phyloP scores from a whole-genome alignment of 2,113 vertebrate genomes.

The Platichthys stellatus region DNA sequence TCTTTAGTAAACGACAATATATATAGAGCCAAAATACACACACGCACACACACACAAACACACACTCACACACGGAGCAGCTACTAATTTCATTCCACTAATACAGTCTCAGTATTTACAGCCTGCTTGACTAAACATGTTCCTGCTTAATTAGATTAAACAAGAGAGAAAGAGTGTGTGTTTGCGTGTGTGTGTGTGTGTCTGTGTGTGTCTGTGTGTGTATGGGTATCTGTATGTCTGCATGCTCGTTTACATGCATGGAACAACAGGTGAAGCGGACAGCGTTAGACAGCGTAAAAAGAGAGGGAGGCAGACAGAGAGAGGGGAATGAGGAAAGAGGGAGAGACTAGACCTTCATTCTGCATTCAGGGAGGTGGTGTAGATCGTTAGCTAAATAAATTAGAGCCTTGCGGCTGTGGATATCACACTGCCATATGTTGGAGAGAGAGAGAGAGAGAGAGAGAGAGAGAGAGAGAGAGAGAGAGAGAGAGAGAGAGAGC shows the following conservation, averaged over 20 bases:
- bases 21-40: constrained; percentile 6
- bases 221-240: not conserved
- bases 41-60: not conserved
- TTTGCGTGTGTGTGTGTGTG: constrained; percentile 24
- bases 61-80: constrained; percentile 18
- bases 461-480: not conserved
- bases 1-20: constrained; percentile 12
- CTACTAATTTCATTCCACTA: constrained; percentile 66
- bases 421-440: constrained; percentile 79
- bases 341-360: constrained; percentile 70
- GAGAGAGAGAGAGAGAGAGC: not conserved
- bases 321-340: constrained; percentile 22
- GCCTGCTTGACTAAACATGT: constrained; percentile 72
- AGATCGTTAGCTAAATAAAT: constrained; percentile 83
- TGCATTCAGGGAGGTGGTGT: constrained; percentile 75
- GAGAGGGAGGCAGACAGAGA: not conserved
- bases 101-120: constrained; percentile 74
- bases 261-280: constrained; percentile 72
- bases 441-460: constrained; percentile 3
- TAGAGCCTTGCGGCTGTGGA: constrained; percentile 77
- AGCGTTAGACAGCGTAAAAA: constrained; percentile 26
- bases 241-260: constrained; percentile 49
- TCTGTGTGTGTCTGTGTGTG: constrained; percentile 9
- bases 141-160: constrained; percentile 73
- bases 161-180: constrained; percentile 16